Base-by-base conservation (phyloP, 2,888 invertebrate species). In the Drosophila mimica region DNA sequence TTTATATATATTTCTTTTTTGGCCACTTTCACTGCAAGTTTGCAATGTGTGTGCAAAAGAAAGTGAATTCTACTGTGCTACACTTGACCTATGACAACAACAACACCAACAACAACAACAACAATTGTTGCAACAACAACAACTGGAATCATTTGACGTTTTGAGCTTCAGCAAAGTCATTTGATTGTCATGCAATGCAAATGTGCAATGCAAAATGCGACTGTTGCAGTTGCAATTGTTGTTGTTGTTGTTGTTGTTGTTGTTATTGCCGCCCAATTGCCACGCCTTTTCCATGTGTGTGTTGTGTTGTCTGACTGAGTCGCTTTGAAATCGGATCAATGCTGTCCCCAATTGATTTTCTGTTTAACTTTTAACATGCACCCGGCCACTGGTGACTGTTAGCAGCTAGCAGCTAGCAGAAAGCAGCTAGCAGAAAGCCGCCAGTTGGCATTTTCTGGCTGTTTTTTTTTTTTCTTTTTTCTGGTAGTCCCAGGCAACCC, bases 41-140 rank as follows among this genome's bases (percentile, higher is more conserved):
- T 79, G 76, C 67, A 64, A 59, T 72, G 70, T 65, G 76, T 76
- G 76, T 76, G 76, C 70, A 76, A 88, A 81, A 81, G 88, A 88
- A 88, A 88, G 88, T 88, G 88, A 88, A 88, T 88, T 88, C 83
- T 82, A 85, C 87, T 82, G 76, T 83, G 88, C 88, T 88, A 88
- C 87, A 87, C 88, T 88, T 88, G 88, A 88, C 88, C 88, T 88
- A 88, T 88, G 88, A 82, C 88, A 88, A 86, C 83, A 76, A 58
- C 82, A 72, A 52, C n/a, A n/a, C n/a, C n/a, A n/a, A n/a, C 80
- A 68, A 54, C 65, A 65, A 54, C 59, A 62, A 58, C 54, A 56
- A 36, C 68, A 62, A 48, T 71, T 66, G 20, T 53, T 43, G 43
- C 63, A 46, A 36, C 63, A 40, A 57, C 53, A 52, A 63, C 71